phyloP scores from a whole-genome alignment of 2,113 vertebrate genomes.

The Pluvianellus socialis region DNA sequence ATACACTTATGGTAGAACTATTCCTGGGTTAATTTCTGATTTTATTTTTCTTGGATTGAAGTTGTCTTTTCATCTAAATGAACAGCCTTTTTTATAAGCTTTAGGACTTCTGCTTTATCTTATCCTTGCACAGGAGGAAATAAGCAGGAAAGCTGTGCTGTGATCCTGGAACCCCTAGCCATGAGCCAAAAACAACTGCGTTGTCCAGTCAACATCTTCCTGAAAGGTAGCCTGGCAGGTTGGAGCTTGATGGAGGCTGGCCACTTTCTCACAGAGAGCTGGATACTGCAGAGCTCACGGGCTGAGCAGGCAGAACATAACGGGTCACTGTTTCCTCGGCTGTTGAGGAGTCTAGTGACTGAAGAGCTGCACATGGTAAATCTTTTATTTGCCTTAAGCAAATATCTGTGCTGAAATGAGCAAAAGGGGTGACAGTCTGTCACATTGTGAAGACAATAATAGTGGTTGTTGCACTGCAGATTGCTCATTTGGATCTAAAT shows the following conservation, averaged over 20 bases:
- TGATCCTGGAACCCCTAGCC: conserved; percentile 82
- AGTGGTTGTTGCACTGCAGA: not conserved
- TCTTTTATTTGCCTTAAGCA: not conserved
- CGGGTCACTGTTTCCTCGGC: conserved; percentile 66
- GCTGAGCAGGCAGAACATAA: not conserved
- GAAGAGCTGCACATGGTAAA: conserved; percentile 82
- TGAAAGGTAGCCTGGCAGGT: conserved; percentile 74
- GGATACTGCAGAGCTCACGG: conserved; percentile 75
- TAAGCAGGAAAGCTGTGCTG: conserved; percentile 68
- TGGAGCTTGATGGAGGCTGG: conserved; percentile 71
- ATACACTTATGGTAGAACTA: not conserved
- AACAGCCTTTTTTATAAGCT: not conserved
- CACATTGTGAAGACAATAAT: not conserved
- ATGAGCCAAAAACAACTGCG: conserved; percentile 74
- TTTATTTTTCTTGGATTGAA: not conserved
- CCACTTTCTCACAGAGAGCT: conserved; percentile 75
- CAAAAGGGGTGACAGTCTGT: not conserved
- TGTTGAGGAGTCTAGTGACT: conserved; percentile 71
- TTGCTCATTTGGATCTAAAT: not conserved
- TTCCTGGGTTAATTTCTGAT: not conserved
- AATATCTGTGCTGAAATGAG: not conserved
- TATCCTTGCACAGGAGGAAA: conserved; percentile 47
- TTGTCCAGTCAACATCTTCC: conserved; percentile 74
- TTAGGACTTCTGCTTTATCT: not conserved
- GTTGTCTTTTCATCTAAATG: not conserved